Percentiles rank a stretch among this genome's conserved stretches.
Evolutionary conservation across 30 jellyfish, hydroid and myxozoan species (phyloP).

Genomic region (Catostylus mosaicus): DNA sequence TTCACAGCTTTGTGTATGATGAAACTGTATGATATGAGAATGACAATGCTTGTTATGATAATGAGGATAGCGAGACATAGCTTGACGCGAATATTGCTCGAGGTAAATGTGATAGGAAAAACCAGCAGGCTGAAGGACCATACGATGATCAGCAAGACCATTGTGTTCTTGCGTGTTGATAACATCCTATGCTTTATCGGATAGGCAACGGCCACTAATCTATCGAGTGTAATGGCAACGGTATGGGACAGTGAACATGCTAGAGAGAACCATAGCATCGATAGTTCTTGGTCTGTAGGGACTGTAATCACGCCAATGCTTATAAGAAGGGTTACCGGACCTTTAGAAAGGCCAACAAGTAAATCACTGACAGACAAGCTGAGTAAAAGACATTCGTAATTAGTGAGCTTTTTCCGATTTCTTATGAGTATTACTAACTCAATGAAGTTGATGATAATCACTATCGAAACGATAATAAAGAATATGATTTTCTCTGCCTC

Average conservation of each 20-base stretch:
- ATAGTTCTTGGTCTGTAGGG: neutral
- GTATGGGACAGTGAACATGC: neutral
- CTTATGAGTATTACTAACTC: neutral
- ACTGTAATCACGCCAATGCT: neutral
- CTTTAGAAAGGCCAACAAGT: constrained; percentile 8
- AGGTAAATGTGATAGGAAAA: too few species aligned
- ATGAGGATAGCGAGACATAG: too few species aligned
- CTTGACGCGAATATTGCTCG: too few species aligned
- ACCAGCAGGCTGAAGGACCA: neutral
- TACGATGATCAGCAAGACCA: neutral
- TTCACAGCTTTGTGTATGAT: too few species aligned
- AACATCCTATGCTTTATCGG: neutral
- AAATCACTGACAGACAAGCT: constrained; percentile 16
- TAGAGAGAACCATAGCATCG: neutral
- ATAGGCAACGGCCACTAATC: neutral
- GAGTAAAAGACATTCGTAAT: constrained; percentile 1
- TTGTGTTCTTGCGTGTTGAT: neutral
- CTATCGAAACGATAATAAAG: neutral
- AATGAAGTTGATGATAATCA: neutral
- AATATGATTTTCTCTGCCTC: neutral
- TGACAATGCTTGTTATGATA: too few species aligned
- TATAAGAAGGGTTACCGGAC: neutral
- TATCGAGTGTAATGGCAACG: neutral
- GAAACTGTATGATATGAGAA: too few species aligned
- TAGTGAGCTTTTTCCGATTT: neutral